Percentiles rank a stretch among this genome's conserved stretches.
Conservation (phyloP, 92 coral and sea anemone genomes). For the Zoanthus gigantus region DNA sequence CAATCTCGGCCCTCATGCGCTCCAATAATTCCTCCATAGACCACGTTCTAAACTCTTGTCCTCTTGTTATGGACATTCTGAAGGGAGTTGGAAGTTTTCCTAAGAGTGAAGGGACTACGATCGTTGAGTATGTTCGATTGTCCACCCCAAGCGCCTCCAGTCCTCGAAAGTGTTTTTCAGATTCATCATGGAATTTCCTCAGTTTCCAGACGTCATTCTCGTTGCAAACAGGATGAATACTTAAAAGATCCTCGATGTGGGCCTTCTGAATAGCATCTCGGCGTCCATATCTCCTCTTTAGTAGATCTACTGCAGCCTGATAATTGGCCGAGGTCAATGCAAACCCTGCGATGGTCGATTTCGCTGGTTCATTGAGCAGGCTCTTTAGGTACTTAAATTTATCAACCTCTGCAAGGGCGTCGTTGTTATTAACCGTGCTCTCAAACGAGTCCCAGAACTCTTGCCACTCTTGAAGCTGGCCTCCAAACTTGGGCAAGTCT, state of each 20-base stretch:
- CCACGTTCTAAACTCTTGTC: slow-evolving; percentile 56
- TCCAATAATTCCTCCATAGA: slow-evolving; percentile 49
- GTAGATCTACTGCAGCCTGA: slow-evolving; percentile 47
- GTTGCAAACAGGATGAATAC: slow-evolving; percentile 37
- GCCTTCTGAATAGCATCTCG: slow-evolving; percentile 61
- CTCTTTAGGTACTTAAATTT: slow-evolving; percentile 60
- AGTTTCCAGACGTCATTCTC: slow-evolving; percentile 58
- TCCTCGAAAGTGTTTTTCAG: slow-evolving; percentile 61
- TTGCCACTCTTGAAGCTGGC: slow-evolving; percentile 70
- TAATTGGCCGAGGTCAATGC: slow-evolving; percentile 64
- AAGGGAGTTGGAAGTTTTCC: slow-evolving; percentile 62
- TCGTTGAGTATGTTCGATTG: slow-evolving; percentile 55
- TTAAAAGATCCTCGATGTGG: slow-evolving; percentile 60
- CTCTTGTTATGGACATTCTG: slow-evolving; percentile 72
- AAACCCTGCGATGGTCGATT: slow-evolving; percentile 64
- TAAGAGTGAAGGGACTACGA: slow-evolving; percentile 62
- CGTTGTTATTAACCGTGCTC: slow-evolving; percentile 56
- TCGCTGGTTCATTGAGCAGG: slow-evolving; percentile 57
- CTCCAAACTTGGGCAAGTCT: slow-evolving; percentile 60
- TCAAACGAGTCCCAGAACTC: slow-evolving; percentile 69
- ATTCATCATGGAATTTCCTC: slow-evolving; percentile 57
- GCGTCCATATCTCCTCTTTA: slow-evolving; percentile 63
- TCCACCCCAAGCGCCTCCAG: slow-evolving; percentile 61
- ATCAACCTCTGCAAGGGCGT: slow-evolving; percentile 48
- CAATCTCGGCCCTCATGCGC: slow-evolving; percentile 39